Evolutionary conservation across 2,888 invertebrate genomes (phyloP).

Genomic region (Aspidapion aeneum): DNA sequence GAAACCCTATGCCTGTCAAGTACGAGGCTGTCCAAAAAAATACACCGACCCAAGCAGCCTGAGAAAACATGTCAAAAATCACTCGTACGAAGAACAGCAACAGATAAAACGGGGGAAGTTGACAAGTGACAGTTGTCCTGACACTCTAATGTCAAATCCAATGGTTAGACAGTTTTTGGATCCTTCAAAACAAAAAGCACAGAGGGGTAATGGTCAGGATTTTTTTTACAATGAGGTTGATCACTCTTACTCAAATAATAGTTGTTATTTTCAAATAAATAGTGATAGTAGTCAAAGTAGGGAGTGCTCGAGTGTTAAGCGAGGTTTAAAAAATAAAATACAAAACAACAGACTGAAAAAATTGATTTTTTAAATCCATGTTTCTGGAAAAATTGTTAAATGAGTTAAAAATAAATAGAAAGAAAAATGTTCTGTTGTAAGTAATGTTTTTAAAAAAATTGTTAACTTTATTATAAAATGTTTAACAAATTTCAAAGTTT

Average conservation of each 20-base stretch:
- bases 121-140: conserved; percentile 25
- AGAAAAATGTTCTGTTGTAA: too few species aligned
- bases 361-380: background rate
- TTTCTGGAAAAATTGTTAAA: too few species aligned
- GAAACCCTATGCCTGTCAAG: conserved; percentile 92
- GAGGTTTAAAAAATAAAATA: conserved; percentile 47
- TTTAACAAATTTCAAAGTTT: too few species aligned
- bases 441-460: too few species aligned
- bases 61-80: conserved; percentile 89
- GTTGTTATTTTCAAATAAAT: background rate
- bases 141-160: conserved; percentile 19
- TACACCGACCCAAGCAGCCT: conserved; percentile 94
- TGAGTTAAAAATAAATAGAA: too few species aligned
- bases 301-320: conserved; percentile 37
- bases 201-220: conserved; percentile 24
- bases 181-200: conserved; percentile 35
- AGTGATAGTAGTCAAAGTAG: conserved; percentile 21
- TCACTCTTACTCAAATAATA: conserved; percentile 36
- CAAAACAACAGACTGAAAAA: conserved; percentile 37
- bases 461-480: too few species aligned
- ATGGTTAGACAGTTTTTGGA: conserved; percentile 33
- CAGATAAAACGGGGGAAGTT: conserved; percentile 40
- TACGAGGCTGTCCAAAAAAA: conserved; percentile 81
- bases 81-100: conserved; percentile 49
- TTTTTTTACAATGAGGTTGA: conserved; percentile 28